phyloP scores from a whole-genome alignment of 1,140 invertebrate genomes.

The Heliconius eleuchia region DNA sequence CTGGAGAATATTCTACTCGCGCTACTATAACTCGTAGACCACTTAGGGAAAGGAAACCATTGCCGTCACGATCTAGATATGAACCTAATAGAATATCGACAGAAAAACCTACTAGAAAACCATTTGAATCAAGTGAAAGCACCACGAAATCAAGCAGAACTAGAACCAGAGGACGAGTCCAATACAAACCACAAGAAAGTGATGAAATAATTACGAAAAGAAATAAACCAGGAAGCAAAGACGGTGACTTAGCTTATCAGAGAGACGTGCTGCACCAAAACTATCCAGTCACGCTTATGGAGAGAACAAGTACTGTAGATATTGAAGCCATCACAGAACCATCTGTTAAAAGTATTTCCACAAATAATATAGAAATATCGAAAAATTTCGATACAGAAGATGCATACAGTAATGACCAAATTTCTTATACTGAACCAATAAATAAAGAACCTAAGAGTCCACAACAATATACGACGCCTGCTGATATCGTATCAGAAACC shows the following conservation, averaged over 20 bases:
- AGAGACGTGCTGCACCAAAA: slow-evolving; percentile 84
- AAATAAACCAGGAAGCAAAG: slow-evolving; percentile 62
- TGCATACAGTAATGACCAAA: slow-evolving; percentile 67
- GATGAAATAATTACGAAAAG: slow-evolving; percentile 64
- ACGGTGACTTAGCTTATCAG: slow-evolving; percentile 81
- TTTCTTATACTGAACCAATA: slow-evolving; percentile 56
- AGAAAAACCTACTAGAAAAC: slow-evolving; percentile 72
- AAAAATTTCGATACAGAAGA: slow-evolving; percentile 68
- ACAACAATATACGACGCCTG: slow-evolving; percentile 30
- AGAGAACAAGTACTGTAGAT: slow-evolving; percentile 72
- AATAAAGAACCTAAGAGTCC: slow-evolving; percentile 37
- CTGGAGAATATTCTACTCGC: slow-evolving; percentile 65
- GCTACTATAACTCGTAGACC: slow-evolving; percentile 71
- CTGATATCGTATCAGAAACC: slow-evolving; percentile 45
- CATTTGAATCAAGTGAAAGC: slow-evolving; percentile 62
- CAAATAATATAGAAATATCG: slow-evolving; percentile 48
- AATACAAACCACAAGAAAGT: slow-evolving; percentile 65
- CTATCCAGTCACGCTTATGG: slow-evolving; percentile 81
- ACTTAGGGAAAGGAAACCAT: slow-evolving; percentile 73
- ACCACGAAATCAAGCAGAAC: slow-evolving; percentile 60
- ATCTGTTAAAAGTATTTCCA: slow-evolving; percentile 49
- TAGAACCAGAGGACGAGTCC: slow-evolving; percentile 69
- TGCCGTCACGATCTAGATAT: slow-evolving; percentile 62
- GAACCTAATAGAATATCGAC: slow-evolving; percentile 77
- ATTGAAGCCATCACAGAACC: slow-evolving; percentile 76